Percentiles rank a stretch among this genome's conserved stretches.
Conservation (phyloP, 2,888 invertebrate species). For the Axea sp. region DNA sequence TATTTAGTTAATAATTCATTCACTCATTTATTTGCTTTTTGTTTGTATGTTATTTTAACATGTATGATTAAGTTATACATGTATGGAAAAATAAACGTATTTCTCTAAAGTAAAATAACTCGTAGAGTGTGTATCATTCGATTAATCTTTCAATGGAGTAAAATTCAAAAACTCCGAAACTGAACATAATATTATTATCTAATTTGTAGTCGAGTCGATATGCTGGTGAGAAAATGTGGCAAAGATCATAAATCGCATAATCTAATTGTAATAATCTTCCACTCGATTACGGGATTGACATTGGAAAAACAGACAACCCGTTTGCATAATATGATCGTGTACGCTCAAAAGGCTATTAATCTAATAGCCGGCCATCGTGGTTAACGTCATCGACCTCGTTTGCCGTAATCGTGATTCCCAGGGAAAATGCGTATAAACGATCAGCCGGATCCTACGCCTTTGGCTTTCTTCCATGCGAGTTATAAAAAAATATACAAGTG, state of each 20-base stretch:
- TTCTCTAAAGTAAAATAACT: no score
- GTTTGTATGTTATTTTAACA: no score
- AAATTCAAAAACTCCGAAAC: no score
- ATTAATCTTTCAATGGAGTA: no score
- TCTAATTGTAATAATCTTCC: slow-evolving; percentile 48
- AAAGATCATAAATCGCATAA: slow-evolving; percentile 32
- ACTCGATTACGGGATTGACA: slow-evolving; percentile 38
- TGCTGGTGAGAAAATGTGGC: slow-evolving; percentile 12
- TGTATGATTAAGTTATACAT: no score
- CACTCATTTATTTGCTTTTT: no score
- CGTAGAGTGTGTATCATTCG: background rate
- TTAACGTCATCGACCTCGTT: slow-evolving; percentile 48
- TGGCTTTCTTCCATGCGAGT: slow-evolving; percentile 23
- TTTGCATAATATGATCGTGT: slow-evolving; percentile 52
- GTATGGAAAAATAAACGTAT: no score
- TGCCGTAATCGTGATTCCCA: slow-evolving; percentile 39
- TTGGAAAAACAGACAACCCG: slow-evolving; percentile 45
- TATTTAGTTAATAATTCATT: no score
- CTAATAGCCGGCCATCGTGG: slow-evolving; percentile 55
- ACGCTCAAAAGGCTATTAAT: slow-evolving; percentile 54
- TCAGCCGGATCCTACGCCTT: slow-evolving; percentile 34
- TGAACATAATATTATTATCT: slow-evolving; percentile 20
- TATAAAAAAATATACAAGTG: slow-evolving; percentile 13
- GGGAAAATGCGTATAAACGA: slow-evolving; percentile 53
- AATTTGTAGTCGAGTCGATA: slow-evolving; percentile 25